A percentile compares a stretch with the other conserved stretches of the same genome.
These are phyloP conservation scores for Ormia ochracea DNA, from an alignment of 2,888 invertebrate species.

Conservation along the genomic window DNA sequence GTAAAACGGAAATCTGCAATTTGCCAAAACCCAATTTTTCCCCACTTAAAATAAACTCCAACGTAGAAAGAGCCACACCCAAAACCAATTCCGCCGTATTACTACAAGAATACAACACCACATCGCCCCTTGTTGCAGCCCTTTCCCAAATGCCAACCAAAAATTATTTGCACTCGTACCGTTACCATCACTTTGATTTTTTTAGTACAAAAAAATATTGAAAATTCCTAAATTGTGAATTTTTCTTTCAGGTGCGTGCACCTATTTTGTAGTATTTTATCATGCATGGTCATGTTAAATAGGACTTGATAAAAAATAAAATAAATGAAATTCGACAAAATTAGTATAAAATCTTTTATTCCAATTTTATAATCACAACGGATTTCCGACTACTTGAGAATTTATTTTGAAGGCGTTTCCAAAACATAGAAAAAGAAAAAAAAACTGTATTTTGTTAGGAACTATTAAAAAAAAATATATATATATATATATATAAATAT, in stretches of 20 bases:
- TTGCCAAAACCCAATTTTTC: not conserved
- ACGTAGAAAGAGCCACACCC: rapidly evolving
- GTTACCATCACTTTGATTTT: slow-evolving; percentile 24
- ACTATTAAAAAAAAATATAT: no score
- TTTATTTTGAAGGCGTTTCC: no score
- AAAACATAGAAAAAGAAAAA: no score
- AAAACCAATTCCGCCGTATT: not conserved
- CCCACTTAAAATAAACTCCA: not conserved
- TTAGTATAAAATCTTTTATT: no score
- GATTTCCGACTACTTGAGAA: no score
- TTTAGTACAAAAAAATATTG: slow-evolving; percentile 45
- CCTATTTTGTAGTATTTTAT: not conserved
- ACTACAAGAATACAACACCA: not conserved
- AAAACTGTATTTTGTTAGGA: no score
- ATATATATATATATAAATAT: no score
- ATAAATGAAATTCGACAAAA: no score
- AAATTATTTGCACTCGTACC: not conserved
- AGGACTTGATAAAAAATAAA: no score
- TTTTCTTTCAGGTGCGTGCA: not conserved
- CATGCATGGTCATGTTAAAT: no score
- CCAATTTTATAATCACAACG: no score
- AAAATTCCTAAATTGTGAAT: not conserved
- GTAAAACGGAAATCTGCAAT: not conserved
- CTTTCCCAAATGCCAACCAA: slow-evolving; percentile 9
- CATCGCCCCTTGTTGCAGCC: slow-evolving; percentile 1